phyloP scores from a whole-genome alignment of 2,888 invertebrate genomes.

The Biston betularia region DNA sequence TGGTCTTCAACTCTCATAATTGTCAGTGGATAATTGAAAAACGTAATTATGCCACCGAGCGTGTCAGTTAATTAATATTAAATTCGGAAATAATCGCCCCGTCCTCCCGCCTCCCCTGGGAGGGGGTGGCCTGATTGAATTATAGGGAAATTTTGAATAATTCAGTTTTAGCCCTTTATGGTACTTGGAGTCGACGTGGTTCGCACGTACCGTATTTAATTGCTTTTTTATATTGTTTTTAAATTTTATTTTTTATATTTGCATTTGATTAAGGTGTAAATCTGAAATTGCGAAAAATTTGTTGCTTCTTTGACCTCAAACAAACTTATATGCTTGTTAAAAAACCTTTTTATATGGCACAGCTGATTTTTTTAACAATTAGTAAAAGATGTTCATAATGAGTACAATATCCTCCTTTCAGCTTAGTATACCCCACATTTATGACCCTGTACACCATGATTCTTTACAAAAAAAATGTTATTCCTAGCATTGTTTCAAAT shows the following conservation, averaged over 20 bases:
- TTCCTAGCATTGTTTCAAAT: too few relatives aligned
- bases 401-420: too few relatives aligned
- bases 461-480: too few relatives aligned
- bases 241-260: slow-evolving; percentile 1
- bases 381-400: too few relatives aligned
- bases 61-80: slow-evolving; percentile 86
- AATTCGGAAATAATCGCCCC: slow-evolving; percentile 84
- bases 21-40: slow-evolving; percentile 85
- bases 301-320: too few relatives aligned
- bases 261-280: too few relatives aligned
- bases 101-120: slow-evolving; percentile 67
- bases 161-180: slow-evolving; percentile 80
- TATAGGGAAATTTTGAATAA: slow-evolving; percentile 85
- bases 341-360: too few relatives aligned
- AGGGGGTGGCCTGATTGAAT: slow-evolving; percentile 78
- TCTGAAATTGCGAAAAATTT: too few relatives aligned
- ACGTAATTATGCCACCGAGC: slow-evolving; percentile 79
- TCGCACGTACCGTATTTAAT: slow-evolving; percentile 54
- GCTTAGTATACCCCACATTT: too few relatives aligned
- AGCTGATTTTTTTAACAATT: too few relatives aligned
- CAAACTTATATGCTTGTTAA: too few relatives aligned
- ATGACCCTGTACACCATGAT: too few relatives aligned
- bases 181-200: slow-evolving; percentile 53
- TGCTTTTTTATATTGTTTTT: slow-evolving; percentile 41
- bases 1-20: slow-evolving; percentile 76